phyloP scores from a whole-genome alignment of 2,888 invertebrate species.

The Lithophane semibrunnea region DNA sequence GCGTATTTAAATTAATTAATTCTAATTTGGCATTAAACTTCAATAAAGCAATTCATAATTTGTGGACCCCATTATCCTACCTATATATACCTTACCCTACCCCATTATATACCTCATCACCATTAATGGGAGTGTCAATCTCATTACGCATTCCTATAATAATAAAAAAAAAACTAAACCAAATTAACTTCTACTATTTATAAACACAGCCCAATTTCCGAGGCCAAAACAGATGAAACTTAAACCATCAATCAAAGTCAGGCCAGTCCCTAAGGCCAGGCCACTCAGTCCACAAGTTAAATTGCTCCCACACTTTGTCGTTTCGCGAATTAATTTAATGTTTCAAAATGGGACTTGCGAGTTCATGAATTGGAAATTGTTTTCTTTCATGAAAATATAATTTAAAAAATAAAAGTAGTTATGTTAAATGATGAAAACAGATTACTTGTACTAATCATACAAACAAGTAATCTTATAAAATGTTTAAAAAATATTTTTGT shows the following conservation, averaged over 20 bases:
- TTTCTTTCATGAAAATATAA: neutral
- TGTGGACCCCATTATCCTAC: no score
- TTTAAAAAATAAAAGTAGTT: no score
- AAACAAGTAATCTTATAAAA: no score
- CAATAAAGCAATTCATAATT: no score
- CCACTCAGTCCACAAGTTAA: conserved; percentile 61
- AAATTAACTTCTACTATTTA: conserved; percentile 33
- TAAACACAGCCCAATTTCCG: conserved; percentile 51
- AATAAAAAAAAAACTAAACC: conserved; percentile 1
- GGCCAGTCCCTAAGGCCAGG: conserved; percentile 52
- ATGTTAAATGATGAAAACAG: no score
- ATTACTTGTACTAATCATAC: neutral
- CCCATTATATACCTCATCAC: no score
- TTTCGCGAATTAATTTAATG: conserved; percentile 62
- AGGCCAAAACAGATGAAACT: conserved; percentile 55
- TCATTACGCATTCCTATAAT: neutral
- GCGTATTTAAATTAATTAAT: no score
- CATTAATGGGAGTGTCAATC: no score
- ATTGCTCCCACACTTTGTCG: conserved; percentile 61
- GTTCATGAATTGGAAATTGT: conserved; percentile 29
- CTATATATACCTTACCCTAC: no score
- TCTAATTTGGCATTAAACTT: no score
- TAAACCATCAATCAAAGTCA: conserved; percentile 66
- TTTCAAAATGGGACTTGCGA: conserved; percentile 43
- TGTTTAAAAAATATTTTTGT: no score